These are phyloP conservation scores for Smithornis capensis DNA, from an alignment of 2,113 vertebrate species.

Conservation along the genomic window DNA sequence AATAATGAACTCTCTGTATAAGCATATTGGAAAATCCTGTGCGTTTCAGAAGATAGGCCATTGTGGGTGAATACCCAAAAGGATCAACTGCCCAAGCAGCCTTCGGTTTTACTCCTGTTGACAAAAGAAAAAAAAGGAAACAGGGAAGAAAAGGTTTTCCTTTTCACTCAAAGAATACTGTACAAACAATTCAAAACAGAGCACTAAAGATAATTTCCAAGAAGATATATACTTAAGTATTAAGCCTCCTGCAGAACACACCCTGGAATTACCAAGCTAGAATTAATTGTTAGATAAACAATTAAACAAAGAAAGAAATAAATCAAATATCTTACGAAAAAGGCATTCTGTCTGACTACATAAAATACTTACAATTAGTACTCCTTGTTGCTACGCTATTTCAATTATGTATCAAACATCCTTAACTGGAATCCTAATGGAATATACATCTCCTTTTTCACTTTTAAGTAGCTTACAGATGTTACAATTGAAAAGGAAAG, in stretches of 20 bases:
- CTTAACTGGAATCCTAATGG: not conserved
- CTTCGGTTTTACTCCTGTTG: constrained; percentile 85
- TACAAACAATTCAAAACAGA: not conserved
- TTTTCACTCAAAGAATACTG: not conserved
- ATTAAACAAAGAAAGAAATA: not conserved
- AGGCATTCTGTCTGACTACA: not conserved
- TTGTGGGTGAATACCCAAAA: constrained; percentile 90
- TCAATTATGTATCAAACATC: not conserved
- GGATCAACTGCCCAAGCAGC: constrained; percentile 90
- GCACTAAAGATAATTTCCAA: not conserved
- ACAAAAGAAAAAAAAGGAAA: not conserved
- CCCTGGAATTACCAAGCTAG: not conserved
- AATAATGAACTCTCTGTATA: constrained; percentile 90
- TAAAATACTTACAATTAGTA: not conserved
- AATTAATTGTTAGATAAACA: not conserved
- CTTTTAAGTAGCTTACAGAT: not conserved
- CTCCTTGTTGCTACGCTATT: not conserved
- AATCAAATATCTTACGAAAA: not conserved
- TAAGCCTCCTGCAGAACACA: not conserved
- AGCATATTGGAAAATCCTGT: constrained; percentile 87
- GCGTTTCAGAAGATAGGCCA: constrained; percentile 89
- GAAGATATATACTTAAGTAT: not conserved
- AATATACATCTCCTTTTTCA: not conserved
- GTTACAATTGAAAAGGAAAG: not conserved
- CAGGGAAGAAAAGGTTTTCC: not conserved